Conservation (phyloP, 2,888 invertebrate species). For the Tinea semifulvella region DNA sequence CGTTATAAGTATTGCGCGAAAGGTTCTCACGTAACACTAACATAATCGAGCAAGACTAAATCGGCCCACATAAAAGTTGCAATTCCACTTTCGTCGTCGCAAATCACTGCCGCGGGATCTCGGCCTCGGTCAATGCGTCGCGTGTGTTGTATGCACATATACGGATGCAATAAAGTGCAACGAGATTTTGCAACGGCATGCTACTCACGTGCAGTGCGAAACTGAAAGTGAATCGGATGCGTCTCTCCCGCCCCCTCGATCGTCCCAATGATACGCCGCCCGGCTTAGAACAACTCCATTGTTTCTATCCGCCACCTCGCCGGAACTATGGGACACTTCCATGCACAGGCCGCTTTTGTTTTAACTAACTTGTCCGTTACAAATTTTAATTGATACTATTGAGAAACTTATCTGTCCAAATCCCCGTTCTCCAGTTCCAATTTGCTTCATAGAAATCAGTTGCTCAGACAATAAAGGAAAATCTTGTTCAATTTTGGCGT, state of each 20-base stretch:
- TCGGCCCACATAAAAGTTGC: conserved; percentile 63
- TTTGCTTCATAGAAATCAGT: too few species aligned
- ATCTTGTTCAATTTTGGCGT: too few species aligned
- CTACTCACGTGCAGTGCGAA: conserved; percentile 45
- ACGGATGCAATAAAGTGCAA: conserved; percentile 61
- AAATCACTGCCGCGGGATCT: conserved; percentile 59
- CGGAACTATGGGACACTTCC: too few species aligned
- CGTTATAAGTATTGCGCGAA: background rate
- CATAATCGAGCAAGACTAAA: conserved; percentile 45
- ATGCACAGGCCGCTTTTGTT: too few species aligned
- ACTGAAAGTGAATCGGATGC: conserved; percentile 10
- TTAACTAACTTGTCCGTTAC: too few species aligned
- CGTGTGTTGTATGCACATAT: conserved; percentile 62
- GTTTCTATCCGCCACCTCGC: too few species aligned
- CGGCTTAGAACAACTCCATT: conserved; percentile 1
- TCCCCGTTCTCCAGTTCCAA: too few species aligned
- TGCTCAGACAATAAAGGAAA: too few species aligned
- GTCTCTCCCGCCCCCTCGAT: conserved; percentile 6
- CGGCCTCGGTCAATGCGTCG: conserved; percentile 64
- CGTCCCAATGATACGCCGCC: conserved; percentile 5
- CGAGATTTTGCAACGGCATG: conserved; percentile 55
- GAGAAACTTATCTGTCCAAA: too few species aligned
- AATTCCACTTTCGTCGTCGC: conserved; percentile 65
- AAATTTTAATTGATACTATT: too few species aligned
- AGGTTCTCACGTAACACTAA: conserved; percentile 45